Evolutionary conservation across 2,113 vertebrate genomes (phyloP), one percentile per base, ranked within the genome.

Genomic region (Acinonyx jubatus): DNA sequence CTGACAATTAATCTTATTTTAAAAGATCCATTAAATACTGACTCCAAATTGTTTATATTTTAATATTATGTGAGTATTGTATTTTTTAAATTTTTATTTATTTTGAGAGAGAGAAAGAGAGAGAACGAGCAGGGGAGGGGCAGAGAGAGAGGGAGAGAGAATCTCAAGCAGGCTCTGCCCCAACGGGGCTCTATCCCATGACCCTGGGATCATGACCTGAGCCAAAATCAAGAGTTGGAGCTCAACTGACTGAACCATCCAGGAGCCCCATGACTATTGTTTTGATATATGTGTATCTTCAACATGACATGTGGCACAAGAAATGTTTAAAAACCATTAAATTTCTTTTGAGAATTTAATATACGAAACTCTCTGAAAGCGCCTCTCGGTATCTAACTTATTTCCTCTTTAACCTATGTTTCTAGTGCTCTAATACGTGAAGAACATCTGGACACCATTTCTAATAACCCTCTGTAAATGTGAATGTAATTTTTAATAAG

Each of bases 321-420:
- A 83, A 79, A 79, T 61, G n/a, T 91, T 85, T 91, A 41, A 78
- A 81, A 79, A 36, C 7, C 3, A 27, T 71, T n/a, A 79, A 88
- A 74, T 29, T 84, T 91, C 15, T 65, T 88, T 88, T 65, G n/a
- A 95, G 23, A 74, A 84, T 73, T 91, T 91, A 68, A 48, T 68
- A 18, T 76, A 21, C 15, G 15, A 23, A 73, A 52, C n/a, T 88
- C 36, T 68, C 78, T 79, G 18, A n/a, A 89, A 91, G 41, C 79
- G 29, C 1, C 27, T 84, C 69, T 80, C 61, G 50, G 19, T 33
- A 52, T 25, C 71, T 48, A 21, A 41, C 84, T n/a, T 66, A 61
- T 52, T n/a, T 79, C 45, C 68, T 52, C 55, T 76, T 52, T n/a
- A 83, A 52, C 27, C 69, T 61, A 41, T 41, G 13, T 78, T 38